Conservation (phyloP, 2,797 vertebrate species). For the Pipistrellus kuhlii region DNA sequence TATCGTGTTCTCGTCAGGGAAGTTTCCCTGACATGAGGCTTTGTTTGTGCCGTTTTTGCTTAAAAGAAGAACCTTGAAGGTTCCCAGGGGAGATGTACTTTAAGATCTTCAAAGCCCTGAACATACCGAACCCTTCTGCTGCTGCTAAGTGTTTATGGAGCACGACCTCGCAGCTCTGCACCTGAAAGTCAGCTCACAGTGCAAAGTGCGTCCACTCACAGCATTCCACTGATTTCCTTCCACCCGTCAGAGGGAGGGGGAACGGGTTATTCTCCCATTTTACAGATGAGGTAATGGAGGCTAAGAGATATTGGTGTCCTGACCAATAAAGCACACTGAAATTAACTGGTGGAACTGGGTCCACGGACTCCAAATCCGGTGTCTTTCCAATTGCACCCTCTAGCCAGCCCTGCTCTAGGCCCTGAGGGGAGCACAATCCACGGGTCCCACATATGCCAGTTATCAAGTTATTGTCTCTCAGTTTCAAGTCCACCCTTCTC, state of each 20-base stretch:
- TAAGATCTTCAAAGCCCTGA: conserved; percentile 41
- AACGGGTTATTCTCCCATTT: not conserved
- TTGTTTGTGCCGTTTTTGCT: conserved; percentile 48
- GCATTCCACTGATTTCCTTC: not conserved
- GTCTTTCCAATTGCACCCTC: not conserved
- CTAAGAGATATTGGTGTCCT: not conserved
- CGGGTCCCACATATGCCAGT: too few species aligned
- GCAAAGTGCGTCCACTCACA: not conserved
- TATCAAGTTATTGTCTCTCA: not conserved
- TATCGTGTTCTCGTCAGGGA: not conserved
- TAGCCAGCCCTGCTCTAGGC: not conserved
- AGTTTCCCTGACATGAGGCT: conserved; percentile 15
- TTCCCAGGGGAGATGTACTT: conserved; percentile 11
- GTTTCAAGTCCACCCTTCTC: not conserved
- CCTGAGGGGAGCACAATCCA: accelerated
- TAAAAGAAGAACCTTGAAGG: conserved; percentile 14
- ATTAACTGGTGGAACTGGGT: not conserved
- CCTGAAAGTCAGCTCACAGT: not conserved
- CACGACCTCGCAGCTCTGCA: not conserved
- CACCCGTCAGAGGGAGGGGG: not conserved
- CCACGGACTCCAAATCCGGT: not conserved
- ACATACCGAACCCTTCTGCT: not conserved
- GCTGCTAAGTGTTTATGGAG: not conserved
- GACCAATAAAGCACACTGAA: not conserved
- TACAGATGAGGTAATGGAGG: not conserved